Percentiles rank a stretch among this genome's conserved stretches.
These are phyloP conservation scores for Rostratula benghalensis DNA, from an alignment of 2,113 vertebrate genomes.

Conservation along the genomic window DNA sequence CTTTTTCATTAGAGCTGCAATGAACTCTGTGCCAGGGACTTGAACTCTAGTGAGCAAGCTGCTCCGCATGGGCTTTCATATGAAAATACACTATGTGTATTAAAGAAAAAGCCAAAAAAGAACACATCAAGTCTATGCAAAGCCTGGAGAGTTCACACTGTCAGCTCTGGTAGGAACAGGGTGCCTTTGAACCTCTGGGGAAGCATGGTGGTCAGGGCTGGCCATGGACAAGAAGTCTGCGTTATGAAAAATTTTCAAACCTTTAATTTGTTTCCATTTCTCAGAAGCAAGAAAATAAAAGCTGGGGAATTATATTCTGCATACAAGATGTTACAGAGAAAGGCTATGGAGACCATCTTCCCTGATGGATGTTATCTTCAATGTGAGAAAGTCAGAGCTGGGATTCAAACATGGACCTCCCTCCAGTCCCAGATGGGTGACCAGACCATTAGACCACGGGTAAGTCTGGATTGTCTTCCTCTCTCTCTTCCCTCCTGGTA, in stretches of 20 bases:
- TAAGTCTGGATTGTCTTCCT: background rate
- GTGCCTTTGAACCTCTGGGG: background rate
- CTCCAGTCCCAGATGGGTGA: accelerated
- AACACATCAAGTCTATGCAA: background rate
- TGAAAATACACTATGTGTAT: background rate
- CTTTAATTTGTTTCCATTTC: background rate
- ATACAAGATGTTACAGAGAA: background rate
- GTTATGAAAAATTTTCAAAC: background rate
- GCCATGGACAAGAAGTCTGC: accelerated
- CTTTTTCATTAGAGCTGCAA: constrained; percentile 44
- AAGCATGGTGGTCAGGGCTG: background rate
- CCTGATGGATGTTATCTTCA: background rate
- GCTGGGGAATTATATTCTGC: accelerated
- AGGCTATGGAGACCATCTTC: background rate
- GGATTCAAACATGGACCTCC: background rate
- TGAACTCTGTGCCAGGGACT: constrained; percentile 58
- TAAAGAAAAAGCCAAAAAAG: background rate
- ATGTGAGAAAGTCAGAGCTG: background rate
- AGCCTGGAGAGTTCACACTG: background rate
- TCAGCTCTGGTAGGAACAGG: background rate
- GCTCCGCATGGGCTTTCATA: background rate
- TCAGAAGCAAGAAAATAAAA: background rate
- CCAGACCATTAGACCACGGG: background rate
- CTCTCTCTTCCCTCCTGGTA: background rate
- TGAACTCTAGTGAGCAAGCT: constrained; percentile 47